Evolutionary conservation across 2,113 vertebrate genomes (phyloP), one percentile per base, ranked within the genome.

Genomic region (Semicossyphus pulcher): DNA sequence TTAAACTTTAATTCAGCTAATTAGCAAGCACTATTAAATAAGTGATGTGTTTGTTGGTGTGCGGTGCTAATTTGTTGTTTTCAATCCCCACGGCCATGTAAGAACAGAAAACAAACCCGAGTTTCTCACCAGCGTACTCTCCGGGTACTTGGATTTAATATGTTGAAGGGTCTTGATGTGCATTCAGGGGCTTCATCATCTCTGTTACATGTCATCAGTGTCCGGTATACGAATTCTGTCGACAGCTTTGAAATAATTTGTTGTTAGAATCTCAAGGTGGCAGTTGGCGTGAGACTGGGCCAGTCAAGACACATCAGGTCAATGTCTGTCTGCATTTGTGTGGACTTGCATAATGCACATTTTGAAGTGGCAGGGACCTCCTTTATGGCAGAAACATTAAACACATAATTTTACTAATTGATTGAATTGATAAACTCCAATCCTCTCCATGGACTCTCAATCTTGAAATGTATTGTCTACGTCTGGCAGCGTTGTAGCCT

Each of bases 11-110:
- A 88, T 78, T 85, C 72, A 54, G 61, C 80, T 86, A 86, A 82
- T 88, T 90, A 85, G 80, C 65, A 39, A 72, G 62, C 51, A 71
- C 80, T 86, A 70, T 82, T 88, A 78, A 85, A 91, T 86, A 84
- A 88, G 64, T 85, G 71, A 85, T 85, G 56, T 82, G 80, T 83
- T 84, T 85, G 80, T 82, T 83, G 72, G 59, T 68, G 71, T 53
- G 68, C 25, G 7, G 28, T 52, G 71, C 67, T 88, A 78, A 86
- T 85, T 77, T 86, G 81, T 75, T 85, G 67, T 78, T 77, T 86
- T 84, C 58, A 39, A 49, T 78, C 81, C 83, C 69, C 36, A 57
- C 25, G 62, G 84, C 67, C 71, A 63, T 76, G 60, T 68, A 85
- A 83, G 69, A 70, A 67, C 28, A 71, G 62, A 69, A 58, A 74